These are phyloP conservation scores for Nymphicus hollandicus DNA, from an alignment of 2,113 vertebrate species.

Conservation along the genomic window DNA sequence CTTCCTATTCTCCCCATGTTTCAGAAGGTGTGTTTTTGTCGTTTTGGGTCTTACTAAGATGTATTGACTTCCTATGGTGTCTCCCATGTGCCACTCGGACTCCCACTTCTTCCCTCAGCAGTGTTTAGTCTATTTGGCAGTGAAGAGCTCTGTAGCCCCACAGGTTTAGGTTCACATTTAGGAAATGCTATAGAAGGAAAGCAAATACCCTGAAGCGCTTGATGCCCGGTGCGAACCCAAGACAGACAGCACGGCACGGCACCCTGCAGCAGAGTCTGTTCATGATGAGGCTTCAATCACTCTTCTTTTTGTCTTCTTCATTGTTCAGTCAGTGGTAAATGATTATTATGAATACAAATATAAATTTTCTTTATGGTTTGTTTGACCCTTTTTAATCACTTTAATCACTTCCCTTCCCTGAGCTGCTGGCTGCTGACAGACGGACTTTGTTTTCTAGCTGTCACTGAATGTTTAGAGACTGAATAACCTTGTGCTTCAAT, in stretches of 20 bases:
- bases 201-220: rapidly evolving
- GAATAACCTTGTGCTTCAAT: constrained; percentile 2
- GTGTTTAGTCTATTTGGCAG: not conserved
- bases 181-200: not conserved
- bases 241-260: rapidly evolving
- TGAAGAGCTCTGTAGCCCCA: not conserved
- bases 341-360: not conserved
- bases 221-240: not conserved
- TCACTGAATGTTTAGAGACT: not conserved
- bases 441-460: not conserved
- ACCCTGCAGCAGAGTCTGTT: not conserved
- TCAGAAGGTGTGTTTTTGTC: not conserved
- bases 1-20: not conserved
- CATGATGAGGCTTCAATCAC: rapidly evolving
- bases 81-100: not conserved
- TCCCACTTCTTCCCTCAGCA: not conserved
- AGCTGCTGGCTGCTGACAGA: not conserved
- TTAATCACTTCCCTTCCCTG: not conserved
- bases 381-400: constrained; percentile 22
- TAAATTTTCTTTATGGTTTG: not conserved
- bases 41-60: not conserved
- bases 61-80: not conserved
- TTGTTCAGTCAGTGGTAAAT: not conserved
- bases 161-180: not conserved
- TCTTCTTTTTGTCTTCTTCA: rapidly evolving